Evolutionary conservation across 2,888 invertebrate species (phyloP).

Genomic region (Nasonovia ribisnigri): DNA sequence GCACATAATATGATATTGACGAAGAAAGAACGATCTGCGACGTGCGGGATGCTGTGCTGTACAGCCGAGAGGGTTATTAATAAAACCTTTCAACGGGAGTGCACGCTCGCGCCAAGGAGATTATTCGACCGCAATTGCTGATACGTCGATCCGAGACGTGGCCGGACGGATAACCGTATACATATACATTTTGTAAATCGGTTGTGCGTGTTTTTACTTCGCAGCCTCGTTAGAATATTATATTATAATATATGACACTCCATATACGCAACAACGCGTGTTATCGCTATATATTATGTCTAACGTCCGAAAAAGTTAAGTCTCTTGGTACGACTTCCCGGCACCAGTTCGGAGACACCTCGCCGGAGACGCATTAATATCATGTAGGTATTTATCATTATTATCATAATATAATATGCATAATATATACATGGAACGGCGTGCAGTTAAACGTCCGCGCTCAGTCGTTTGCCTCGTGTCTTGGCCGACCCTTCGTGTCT

Average conservation of each 20-base stretch:
- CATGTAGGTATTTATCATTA: background rate
- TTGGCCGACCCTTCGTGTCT: background rate
- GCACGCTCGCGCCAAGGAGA: background rate
- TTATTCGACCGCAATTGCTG: background rate
- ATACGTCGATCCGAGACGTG: background rate
- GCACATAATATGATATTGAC: background rate
- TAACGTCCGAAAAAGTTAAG: constrained; percentile 20
- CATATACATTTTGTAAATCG: background rate
- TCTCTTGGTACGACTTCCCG: background rate
- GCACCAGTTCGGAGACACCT: background rate
- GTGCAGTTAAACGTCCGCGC: background rate
- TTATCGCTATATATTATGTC: too few relatives aligned
- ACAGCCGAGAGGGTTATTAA: background rate
- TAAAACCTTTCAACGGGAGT: background rate
- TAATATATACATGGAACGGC: background rate
- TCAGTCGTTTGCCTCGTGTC: background rate
- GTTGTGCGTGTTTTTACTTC: background rate
- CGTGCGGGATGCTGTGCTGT: background rate
- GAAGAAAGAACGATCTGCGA: background rate
- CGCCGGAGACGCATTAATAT: background rate
- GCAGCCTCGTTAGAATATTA: background rate
- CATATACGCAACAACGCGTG: too few relatives aligned
- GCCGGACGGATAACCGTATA: background rate
- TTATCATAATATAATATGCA: background rate
- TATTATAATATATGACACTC: too few relatives aligned